phyloP scores from a whole-genome alignment of 2,797 vertebrate genomes.

The Crocodylus rhombifer region DNA sequence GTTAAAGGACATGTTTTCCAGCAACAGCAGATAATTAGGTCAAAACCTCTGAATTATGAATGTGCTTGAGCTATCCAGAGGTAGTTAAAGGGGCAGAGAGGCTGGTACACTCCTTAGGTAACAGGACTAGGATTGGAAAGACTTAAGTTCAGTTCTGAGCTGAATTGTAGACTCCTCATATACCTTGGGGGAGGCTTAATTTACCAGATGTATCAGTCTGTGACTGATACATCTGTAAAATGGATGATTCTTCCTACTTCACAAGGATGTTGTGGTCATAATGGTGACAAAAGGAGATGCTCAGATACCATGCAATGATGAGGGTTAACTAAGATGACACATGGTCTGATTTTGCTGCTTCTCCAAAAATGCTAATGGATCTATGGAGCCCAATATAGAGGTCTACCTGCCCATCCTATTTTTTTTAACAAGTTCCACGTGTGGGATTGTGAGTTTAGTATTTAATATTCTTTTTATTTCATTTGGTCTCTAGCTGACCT shows the following conservation, averaged over 20 bases:
- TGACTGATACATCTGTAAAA: neutral
- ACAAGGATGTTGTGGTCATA: neutral
- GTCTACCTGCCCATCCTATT: no score
- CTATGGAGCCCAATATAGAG: neutral
- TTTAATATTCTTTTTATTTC: neutral
- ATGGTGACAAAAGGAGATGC: neutral
- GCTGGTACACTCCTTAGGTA: neutral
- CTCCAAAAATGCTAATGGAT: neutral
- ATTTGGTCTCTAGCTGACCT: neutral
- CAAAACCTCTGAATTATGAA: neutral
- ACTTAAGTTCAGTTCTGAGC: neutral
- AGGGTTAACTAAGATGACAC: neutral
- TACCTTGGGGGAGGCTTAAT: neutral
- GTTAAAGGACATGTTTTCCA: neutral
- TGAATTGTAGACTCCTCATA: neutral
- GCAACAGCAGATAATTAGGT: neutral
- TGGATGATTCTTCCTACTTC: neutral
- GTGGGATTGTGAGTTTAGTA: neutral
- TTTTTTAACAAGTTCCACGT: neutral
- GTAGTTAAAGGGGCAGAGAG: neutral
- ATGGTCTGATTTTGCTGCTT: neutral
- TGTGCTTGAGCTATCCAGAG: neutral
- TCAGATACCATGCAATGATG: neutral
- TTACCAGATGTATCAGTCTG: neutral
- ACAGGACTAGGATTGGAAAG: neutral